Base-by-base conservation (phyloP, 2,797 vertebrate genomes). In the Ataeniobius toweri region DNA sequence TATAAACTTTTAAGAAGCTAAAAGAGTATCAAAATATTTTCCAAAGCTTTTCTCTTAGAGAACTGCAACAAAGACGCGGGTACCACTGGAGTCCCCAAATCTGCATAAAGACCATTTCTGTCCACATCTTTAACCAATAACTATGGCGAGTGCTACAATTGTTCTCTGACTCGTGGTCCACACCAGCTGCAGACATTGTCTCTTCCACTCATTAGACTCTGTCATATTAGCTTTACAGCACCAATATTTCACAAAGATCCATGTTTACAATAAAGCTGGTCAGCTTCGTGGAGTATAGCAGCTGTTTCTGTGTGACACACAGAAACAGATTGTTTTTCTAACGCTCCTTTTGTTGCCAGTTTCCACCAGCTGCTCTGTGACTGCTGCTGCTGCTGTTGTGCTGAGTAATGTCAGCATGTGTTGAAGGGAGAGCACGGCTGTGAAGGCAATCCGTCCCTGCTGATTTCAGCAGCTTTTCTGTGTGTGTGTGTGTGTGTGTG, bases 381-480 rank as follows among this genome's bases (percentile, higher is more conserved):
- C 85, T 71, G 84, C 80, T 89, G 88, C 67, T 73, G 84, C 80
- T 89, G 88, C 67, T 73, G 78, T 75, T 80, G 73, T 82, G 85
- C 87, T 86, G 89, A 92, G 79, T 84, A 83, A 91, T 78, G 85
- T 71, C 83, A 88, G 83, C 90, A 91, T 92, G 90, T 94, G 92
- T 77, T 86, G n/a, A 55, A 85, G 88, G 71, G 86, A 86, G 72
- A 73, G 76, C 5, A 75, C 59, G 8, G 79, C 90, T 83, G 83
- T 82, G 83, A 51, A 20, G 83, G 74, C 79, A 84, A 75, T 50
- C 51, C 73, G 48, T 63, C 74, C 53, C 75, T 79, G 89, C 87
- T 89, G 90, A 91, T 79, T 67, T 80, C 82, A 76, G 90, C 91
- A 83, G 80, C 80, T 91, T 81, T 81, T 46, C 48, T 69, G 3